Evolutionary conservation across 2,888 invertebrate species (phyloP).

Genomic region (Reticulitermes lucifugus): DNA sequence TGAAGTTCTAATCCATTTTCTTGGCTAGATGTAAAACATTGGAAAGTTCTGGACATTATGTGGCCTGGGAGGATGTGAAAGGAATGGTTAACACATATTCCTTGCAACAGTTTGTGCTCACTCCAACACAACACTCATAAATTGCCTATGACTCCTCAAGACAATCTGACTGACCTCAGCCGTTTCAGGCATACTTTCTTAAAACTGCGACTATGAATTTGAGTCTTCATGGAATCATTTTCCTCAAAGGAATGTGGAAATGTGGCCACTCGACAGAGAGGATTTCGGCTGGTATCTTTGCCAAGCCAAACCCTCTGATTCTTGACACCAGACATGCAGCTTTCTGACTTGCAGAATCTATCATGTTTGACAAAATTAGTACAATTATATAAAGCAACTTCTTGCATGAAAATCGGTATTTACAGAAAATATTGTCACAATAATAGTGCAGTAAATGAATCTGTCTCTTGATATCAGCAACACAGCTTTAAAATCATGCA

Average conservation of each 20-base stretch:
- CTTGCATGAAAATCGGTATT: too few relatives aligned
- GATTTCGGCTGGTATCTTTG: background rate
- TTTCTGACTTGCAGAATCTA: conserved; percentile 20
- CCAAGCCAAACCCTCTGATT: background rate
- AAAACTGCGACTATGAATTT: conserved; percentile 32
- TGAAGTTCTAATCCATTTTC: too few relatives aligned
- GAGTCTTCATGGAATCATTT: conserved; percentile 4
- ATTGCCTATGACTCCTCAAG: background rate
- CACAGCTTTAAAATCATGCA: too few relatives aligned
- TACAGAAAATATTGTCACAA: too few relatives aligned
- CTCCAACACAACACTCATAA: conserved; percentile 32
- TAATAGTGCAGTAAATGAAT: too few relatives aligned
- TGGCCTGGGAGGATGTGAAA: too few relatives aligned
- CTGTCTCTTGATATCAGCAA: too few relatives aligned
- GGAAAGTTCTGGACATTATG: too few relatives aligned
- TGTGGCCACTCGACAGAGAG: conserved; percentile 18
- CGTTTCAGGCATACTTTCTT: conserved; percentile 39
- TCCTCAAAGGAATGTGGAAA: conserved; percentile 11
- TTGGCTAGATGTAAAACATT: too few relatives aligned
- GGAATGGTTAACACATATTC: too few relatives aligned
- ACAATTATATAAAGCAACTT: too few relatives aligned
- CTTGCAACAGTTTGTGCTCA: background rate
- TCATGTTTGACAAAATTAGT: background rate
- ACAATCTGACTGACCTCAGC: conserved; percentile 41
- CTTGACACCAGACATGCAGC: background rate